Conservation (phyloP, 2,797 vertebrate species). For the Sardinella longiceps region DNA sequence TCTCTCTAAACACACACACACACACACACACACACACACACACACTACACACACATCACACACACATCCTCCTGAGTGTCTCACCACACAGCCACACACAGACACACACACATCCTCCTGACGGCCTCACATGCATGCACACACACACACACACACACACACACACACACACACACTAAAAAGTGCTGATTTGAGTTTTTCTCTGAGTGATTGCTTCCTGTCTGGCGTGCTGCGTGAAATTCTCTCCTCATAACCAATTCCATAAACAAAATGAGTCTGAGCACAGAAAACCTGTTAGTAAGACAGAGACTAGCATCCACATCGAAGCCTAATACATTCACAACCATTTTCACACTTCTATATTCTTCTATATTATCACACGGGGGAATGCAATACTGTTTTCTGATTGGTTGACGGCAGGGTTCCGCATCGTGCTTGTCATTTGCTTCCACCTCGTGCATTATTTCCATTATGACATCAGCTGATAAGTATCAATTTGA, state of each 20-base stretch:
- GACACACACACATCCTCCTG: no score
- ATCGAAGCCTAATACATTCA: not conserved
- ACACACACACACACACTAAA: not conserved
- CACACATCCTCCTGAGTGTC: no score
- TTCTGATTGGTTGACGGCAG: no score
- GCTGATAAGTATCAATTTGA: no score
- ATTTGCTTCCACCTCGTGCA: no score
- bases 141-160: conserved; percentile 13
- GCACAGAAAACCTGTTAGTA: not conserved
- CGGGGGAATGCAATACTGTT: no score
- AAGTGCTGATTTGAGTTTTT: not conserved
- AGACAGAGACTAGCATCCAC: not conserved
- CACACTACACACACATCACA: not conserved
- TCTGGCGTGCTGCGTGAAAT: not conserved
- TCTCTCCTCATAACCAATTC: not conserved
- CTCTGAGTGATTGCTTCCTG: not conserved
- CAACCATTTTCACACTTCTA: not conserved
- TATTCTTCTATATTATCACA: no score
- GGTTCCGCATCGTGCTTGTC: no score
- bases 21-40: not conserved
- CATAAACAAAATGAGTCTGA: not conserved
- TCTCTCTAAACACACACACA: no score
- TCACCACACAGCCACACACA: conserved; percentile 17
- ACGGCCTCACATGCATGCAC: no score
- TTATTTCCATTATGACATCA: no score